Base-by-base conservation (phyloP, 2,113 vertebrate species). In the Prochilodus magdalenae region DNA sequence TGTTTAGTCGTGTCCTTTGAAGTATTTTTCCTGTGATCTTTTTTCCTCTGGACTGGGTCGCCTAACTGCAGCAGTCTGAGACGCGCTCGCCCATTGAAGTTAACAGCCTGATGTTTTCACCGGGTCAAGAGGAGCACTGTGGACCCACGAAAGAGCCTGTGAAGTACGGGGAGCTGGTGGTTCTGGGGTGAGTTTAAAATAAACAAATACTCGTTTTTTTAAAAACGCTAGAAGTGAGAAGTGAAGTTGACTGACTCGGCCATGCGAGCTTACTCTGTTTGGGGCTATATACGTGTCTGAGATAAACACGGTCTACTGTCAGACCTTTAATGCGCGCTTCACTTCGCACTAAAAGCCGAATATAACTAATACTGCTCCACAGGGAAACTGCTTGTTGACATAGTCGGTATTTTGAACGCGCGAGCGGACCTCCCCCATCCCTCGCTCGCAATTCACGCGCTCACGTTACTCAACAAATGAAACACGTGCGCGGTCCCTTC, bases 151-250 rank as follows among this genome's bases (percentile, higher is more conserved):
- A 98, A 94, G 97, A 98, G 90, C 96, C 96, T 20, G 94, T 97
- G 79, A 97, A 98, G 89, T 98, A 98, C 91, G 97, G 97, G 79
- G 97, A 98, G 90, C 94, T 98, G 88, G 95, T 98, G 87, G 97
- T 98, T 6, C 89, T 98, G 86, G 97, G 97, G 97, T 98, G 88
- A 98, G 97, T 94, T 24, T 1, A 14, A 44, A 33, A 20, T 3
- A 10, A 4, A 4, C 14, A 29, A 16, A 15, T 12, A 18, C 1
- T 33, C 5, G 0, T 8, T 2, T 55, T 63, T 22, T 15, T 16
- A 22, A 6, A 63, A 12, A 6, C 55, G 27, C 2, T 60, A 6
- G 66, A 24, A 15, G 20, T 30, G 18, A 18, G 77, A 40, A 14
- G 63, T 20, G 75, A 75, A 75, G 30, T 65, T 30, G 22, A 6